phyloP scores from a whole-genome alignment of 2,888 invertebrate species.

The Trichopria drosophilae region DNA sequence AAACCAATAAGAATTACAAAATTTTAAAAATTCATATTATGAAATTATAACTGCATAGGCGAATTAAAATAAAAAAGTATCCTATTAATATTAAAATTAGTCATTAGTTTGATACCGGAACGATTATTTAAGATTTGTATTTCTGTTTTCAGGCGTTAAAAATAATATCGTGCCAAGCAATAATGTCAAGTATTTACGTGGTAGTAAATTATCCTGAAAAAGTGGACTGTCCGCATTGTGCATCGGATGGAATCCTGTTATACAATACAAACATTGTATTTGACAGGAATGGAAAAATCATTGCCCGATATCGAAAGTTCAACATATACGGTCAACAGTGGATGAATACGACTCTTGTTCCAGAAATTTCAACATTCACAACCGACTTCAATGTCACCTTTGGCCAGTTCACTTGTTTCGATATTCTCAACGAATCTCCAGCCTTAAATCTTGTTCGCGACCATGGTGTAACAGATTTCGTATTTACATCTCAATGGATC shows the following conservation, averaged over 20 bases:
- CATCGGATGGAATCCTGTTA: constrained; percentile 58
- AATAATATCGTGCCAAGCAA: constrained; percentile 67
- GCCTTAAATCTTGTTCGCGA: constrained; percentile 59
- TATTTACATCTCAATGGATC: constrained; percentile 79
- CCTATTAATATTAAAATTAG: too few species aligned
- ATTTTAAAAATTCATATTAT: too few species aligned
- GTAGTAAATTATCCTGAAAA: constrained; percentile 72
- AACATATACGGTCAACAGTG: constrained; percentile 59
- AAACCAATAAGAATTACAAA: too few species aligned
- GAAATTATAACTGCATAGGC: too few species aligned
- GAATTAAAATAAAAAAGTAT: too few species aligned
- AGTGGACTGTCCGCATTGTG: constrained; percentile 63
- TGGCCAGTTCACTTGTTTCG: constrained; percentile 82
- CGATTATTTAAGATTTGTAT: not conserved
- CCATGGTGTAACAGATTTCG: constrained; percentile 64
- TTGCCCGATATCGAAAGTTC: constrained; percentile 65
- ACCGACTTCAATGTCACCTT: constrained; percentile 82
- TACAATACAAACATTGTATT: constrained; percentile 83
- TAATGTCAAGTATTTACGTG: constrained; percentile 65
- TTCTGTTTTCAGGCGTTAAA: constrained; percentile 59
- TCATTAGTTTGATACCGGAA: too few species aligned
- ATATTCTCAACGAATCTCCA: constrained; percentile 74
- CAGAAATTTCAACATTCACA: constrained; percentile 66
- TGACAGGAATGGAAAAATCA: constrained; percentile 70
- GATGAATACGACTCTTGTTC: constrained; percentile 60